These are phyloP conservation scores for Xylota segnis DNA, from an alignment of 2,888 invertebrate genomes.

Conservation along the genomic window DNA sequence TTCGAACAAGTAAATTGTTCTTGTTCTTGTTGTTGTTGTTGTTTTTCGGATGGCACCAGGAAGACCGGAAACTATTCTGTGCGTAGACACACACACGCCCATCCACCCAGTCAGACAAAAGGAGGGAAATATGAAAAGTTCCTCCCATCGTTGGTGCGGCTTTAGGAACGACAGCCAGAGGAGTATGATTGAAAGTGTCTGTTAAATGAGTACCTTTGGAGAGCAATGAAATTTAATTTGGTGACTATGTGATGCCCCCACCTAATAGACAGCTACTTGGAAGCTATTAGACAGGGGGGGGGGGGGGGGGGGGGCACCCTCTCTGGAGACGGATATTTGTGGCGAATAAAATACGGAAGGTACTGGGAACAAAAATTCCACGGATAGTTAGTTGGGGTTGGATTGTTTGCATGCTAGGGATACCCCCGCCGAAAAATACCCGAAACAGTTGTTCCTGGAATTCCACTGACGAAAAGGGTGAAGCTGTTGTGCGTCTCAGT, in stretches of 20 bases:
- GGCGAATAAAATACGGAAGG: not conserved
- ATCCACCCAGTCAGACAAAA: too few relatives aligned
- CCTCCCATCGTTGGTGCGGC: not conserved
- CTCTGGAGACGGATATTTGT: too few relatives aligned
- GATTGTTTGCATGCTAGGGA: not conserved
- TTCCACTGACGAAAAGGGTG: not conserved
- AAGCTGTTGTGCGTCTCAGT: too few relatives aligned
- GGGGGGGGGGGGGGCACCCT: not conserved
- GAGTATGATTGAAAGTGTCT: constrained; percentile 25
- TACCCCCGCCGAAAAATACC: not conserved
- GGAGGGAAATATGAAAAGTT: not conserved
- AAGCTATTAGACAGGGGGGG: not conserved
- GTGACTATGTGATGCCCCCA: constrained; percentile 11
- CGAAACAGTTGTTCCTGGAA: not conserved
- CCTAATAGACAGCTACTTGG: constrained; percentile 24
- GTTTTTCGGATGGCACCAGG: too few relatives aligned
- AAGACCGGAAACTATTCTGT: not conserved
- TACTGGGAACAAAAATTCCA: not conserved
- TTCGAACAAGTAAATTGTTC: not conserved
- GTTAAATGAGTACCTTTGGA: constrained; percentile 27
- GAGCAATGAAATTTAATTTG: constrained; percentile 41
- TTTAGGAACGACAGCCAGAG: not conserved
- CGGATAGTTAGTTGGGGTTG: not conserved
- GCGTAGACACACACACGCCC: not conserved
- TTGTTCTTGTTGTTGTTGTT: constrained; percentile 2